These are phyloP conservation scores for Schlechtendalia chinensis DNA, from an alignment of 1,140 invertebrate genomes.

Conservation along the genomic window DNA sequence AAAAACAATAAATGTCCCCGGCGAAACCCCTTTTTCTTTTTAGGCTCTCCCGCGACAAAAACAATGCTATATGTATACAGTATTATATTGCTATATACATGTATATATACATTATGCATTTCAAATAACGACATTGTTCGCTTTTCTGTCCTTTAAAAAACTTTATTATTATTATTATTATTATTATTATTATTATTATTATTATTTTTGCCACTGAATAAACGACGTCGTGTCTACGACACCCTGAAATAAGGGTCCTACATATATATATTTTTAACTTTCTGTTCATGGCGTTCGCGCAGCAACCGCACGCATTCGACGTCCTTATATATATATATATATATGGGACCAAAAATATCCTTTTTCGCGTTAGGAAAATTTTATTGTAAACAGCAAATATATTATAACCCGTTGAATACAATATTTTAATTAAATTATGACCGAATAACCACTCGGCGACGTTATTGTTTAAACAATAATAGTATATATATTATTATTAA, in stretches of 20 bases:
- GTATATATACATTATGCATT: constrained; percentile 10
- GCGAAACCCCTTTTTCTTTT: constrained; percentile 14
- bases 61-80: neutral
- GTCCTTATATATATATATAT: neutral
- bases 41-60: neutral
- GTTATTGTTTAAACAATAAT: neutral
- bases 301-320: neutral
- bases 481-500: neutral
- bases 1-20: constrained; percentile 27
- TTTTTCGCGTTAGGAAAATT: neutral
- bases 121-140: constrained; percentile 23
- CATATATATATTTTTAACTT: neutral
- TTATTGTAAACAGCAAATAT: constrained; percentile 3
- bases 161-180: constrained; percentile 18
- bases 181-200: constrained; percentile 10
- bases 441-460: neutral
- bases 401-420: constrained; percentile 9
- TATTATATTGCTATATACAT: too few species aligned
- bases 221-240: constrained; percentile 5
- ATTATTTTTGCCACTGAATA: neutral
- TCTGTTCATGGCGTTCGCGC: neutral
- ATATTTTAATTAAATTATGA: constrained; percentile 34
- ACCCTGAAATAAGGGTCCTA: constrained; percentile 23
- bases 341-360: neutral
- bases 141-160: constrained; percentile 27